phyloP scores from a whole-genome alignment of 2,797 vertebrate species.

The Allobates femoralis region DNA sequence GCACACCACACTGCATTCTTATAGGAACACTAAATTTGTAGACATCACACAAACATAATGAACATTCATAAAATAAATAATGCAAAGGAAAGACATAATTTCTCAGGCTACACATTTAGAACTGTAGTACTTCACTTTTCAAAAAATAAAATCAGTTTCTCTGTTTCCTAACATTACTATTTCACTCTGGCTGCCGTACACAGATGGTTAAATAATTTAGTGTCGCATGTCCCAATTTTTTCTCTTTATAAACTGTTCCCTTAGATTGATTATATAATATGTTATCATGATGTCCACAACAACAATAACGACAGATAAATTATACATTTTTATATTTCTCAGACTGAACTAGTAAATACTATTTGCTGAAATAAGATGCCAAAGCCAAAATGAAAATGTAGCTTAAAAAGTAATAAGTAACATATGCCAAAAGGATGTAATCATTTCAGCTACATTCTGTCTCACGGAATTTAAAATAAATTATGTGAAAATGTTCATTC shows the following conservation, averaged over 20 bases:
- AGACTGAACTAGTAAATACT: neutral
- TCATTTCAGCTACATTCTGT: neutral
- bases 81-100: too few relatives aligned
- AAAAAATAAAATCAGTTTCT: too few relatives aligned
- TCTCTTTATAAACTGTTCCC: neutral
- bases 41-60: too few relatives aligned
- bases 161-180: neutral
- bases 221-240: neutral
- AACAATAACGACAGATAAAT: neutral
- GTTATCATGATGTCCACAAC: neutral
- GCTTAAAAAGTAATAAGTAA: slow-evolving; percentile 13
- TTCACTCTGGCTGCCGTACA: neutral
- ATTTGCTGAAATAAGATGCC: neutral
- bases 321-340: neutral
- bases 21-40: too few relatives aligned
- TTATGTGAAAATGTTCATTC: slow-evolving; percentile 16
- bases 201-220: neutral
- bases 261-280: neutral
- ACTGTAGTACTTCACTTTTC: too few relatives aligned
- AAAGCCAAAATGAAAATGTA: slow-evolving; percentile 7
- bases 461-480: slow-evolving; percentile 13
- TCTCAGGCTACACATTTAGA: too few relatives aligned
- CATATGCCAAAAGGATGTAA: slow-evolving; percentile 3
- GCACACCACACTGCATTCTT: too few relatives aligned
- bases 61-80: too few relatives aligned